These are phyloP conservation scores for Osmerus mordax DNA, from an alignment of 2,113 vertebrate genomes.

Conservation along the genomic window DNA sequence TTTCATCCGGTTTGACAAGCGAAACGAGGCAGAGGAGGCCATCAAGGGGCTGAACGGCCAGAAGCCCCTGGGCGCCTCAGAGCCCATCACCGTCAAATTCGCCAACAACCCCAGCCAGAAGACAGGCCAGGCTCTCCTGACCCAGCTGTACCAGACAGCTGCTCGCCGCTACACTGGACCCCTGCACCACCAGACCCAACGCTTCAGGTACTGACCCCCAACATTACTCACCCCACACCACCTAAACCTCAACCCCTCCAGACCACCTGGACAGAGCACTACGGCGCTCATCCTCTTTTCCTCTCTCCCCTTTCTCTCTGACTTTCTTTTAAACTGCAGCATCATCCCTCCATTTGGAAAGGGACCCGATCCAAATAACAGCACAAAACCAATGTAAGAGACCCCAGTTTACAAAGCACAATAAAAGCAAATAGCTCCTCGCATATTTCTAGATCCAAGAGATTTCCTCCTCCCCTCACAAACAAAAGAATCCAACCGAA, in stretches of 20 bases:
- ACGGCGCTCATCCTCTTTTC: slow-evolving; percentile 50
- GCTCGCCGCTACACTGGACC: slow-evolving; percentile 88
- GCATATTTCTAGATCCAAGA: background rate
- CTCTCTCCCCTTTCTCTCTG: slow-evolving; percentile 63
- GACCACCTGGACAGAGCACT: slow-evolving; percentile 45
- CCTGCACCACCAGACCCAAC: slow-evolving; percentile 90
- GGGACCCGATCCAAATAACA: slow-evolving; percentile 70
- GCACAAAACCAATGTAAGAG: slow-evolving; percentile 73
- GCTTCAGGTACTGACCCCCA: slow-evolving; percentile 84
- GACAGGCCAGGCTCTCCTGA: slow-evolving; percentile 89
- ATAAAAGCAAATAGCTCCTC: slow-evolving; percentile 44
- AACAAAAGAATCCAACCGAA: slow-evolving; percentile 6
- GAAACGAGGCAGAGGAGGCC: slow-evolving; percentile 93
- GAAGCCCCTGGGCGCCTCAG: slow-evolving; percentile 86
- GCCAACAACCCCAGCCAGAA: slow-evolving; percentile 97
- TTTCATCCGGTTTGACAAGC: slow-evolving; percentile 96
- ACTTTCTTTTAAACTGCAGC: slow-evolving; percentile 72
- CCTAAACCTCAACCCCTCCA: slow-evolving; percentile 12
- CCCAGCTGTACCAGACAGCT: slow-evolving; percentile 91
- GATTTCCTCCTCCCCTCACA: background rate
- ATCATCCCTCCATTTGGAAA: slow-evolving; percentile 68
- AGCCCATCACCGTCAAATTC: slow-evolving; percentile 96
- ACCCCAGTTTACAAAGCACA: slow-evolving; percentile 58
- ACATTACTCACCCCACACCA: background rate
- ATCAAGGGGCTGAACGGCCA: slow-evolving; percentile 95